Conservation (phyloP, 2,888 invertebrate genomes). For the Calliphora vomitoria region DNA sequence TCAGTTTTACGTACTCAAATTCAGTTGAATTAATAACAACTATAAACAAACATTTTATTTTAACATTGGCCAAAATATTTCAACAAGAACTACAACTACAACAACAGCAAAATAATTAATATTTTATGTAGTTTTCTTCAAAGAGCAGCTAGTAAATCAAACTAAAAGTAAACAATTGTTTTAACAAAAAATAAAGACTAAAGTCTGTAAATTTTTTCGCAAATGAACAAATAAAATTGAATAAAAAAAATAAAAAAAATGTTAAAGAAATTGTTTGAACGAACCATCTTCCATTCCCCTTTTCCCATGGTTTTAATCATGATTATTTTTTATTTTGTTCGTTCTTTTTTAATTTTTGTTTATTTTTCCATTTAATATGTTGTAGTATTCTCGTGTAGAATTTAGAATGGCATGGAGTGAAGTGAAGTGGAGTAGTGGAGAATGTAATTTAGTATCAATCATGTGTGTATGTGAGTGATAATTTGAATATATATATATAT, state of each 20-base stretch:
- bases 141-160: conserved; percentile 35
- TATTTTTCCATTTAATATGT: conserved; percentile 37
- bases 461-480: conserved; percentile 6
- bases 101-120: conserved; percentile 33
- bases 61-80: conserved; percentile 42
- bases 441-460: conserved; percentile 20
- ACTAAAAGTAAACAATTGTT: conserved; percentile 40
- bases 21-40: conserved; percentile 26
- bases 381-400: conserved; percentile 15
- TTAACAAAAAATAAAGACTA: background rate
- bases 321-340: background rate
- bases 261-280: background rate
- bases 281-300: background rate
- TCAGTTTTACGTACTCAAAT: background rate
- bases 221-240: background rate
- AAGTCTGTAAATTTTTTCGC: conserved; percentile 16
- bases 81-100: background rate
- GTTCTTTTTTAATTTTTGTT: conserved; percentile 10
- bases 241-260: background rate
- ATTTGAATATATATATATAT: background rate
- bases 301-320: background rate
- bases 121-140: conserved; percentile 35
- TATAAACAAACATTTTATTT: conserved; percentile 47
- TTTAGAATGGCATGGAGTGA: background rate
- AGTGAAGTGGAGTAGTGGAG: background rate